Conservation (phyloP, 2,888 invertebrate species). For the Drosophila neoperkinsi region DNA sequence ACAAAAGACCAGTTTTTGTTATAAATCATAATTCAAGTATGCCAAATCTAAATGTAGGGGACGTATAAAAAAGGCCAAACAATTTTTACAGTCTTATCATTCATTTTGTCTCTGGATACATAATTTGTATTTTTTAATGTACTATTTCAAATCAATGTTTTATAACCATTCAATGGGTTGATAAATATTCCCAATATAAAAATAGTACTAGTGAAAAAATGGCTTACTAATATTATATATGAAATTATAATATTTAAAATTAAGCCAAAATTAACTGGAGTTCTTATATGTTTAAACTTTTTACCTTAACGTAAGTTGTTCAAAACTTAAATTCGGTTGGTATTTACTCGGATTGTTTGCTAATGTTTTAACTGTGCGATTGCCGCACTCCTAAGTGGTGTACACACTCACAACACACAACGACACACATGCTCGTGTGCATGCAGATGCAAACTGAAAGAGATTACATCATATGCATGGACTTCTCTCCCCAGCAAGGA, state of each 20-base stretch:
- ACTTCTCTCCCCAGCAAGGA: constrained; percentile 20
- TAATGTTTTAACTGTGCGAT: background rate
- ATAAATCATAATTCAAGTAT: background rate
- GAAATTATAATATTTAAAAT: background rate
- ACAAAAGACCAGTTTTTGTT: background rate
- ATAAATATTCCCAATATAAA: no score
- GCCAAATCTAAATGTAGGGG: background rate
- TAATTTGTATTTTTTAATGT: no score
- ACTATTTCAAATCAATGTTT: no score
- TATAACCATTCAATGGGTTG: no score
- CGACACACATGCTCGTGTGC: background rate
- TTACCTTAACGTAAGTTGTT: background rate
- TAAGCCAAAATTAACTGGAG: background rate
- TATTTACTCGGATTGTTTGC: background rate
- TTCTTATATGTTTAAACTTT: background rate
- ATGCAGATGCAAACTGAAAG: constrained; percentile 6
- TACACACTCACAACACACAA: background rate
- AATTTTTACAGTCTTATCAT: background rate
- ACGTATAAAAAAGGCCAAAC: background rate
- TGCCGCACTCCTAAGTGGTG: background rate
- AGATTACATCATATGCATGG: constrained; percentile 47
- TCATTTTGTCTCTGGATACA: no score
- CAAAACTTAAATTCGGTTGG: background rate
- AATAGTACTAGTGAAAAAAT: no score
- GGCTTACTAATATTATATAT: background rate